Conservation (phyloP, 2,888 invertebrate species). For the Apotomis betuletana region DNA sequence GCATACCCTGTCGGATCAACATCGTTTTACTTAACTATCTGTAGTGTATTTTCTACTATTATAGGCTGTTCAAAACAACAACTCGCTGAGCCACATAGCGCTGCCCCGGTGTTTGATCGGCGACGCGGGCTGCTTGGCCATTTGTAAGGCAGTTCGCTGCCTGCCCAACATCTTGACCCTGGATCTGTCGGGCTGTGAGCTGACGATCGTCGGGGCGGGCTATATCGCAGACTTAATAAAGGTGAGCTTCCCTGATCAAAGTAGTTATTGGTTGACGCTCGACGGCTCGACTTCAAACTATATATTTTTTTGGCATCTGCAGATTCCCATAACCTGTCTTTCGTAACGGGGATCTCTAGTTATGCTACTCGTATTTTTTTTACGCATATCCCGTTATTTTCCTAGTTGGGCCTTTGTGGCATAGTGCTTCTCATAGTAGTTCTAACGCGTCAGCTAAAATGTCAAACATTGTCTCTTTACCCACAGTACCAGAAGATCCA, state of each 20-base stretch:
- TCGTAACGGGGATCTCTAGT: no score
- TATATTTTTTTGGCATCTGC: no score
- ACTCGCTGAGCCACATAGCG: slow-evolving; percentile 86
- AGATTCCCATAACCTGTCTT: no score
- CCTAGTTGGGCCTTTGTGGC: no score
- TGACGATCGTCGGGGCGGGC: slow-evolving; percentile 85
- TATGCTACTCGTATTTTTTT: no score
- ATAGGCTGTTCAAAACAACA: slow-evolving; percentile 85
- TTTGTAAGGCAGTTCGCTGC: slow-evolving; percentile 87
- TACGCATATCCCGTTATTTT: no score
- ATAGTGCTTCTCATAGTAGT: no score
- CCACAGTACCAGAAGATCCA: slow-evolving; percentile 86
- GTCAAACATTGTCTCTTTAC: slow-evolving; percentile 20
- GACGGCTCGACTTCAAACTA: no score
- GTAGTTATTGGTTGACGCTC: slow-evolving; percentile 45
- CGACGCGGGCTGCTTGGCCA: slow-evolving; percentile 87
- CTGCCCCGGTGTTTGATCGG: slow-evolving; percentile 87
- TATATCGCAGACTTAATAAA: slow-evolving; percentile 87
- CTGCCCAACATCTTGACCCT: slow-evolving; percentile 87
- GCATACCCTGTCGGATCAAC: no score
- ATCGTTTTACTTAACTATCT: no score
- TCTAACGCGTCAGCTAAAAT: not conserved
- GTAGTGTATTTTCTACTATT: no score
- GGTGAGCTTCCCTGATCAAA: slow-evolving; percentile 83
- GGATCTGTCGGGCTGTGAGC: slow-evolving; percentile 87